These are phyloP conservation scores for Mechanitis messenoides DNA, from an alignment of 2,888 invertebrate genomes.

Conservation along the genomic window DNA sequence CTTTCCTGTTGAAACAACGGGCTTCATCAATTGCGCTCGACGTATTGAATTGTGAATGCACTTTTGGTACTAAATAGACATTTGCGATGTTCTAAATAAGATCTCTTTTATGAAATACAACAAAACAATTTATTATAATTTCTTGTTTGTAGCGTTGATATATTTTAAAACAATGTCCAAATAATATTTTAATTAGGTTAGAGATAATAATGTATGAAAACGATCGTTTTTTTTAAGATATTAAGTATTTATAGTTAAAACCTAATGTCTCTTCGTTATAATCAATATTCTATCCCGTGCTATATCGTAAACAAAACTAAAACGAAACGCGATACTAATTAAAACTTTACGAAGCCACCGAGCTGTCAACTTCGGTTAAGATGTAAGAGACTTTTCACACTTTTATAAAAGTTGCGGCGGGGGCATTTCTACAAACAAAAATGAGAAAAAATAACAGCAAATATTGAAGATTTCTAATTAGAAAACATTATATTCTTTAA, in stretches of 20 bases:
- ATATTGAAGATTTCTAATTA: neutral
- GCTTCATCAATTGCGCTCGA: conserved; percentile 22
- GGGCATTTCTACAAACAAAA: neutral
- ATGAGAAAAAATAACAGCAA: neutral
- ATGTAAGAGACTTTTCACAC: conserved; percentile 7
- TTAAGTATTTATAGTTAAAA: too few species aligned
- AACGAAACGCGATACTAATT: conserved; percentile 43
- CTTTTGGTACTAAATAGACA: conserved; percentile 12
- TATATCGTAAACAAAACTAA: conserved; percentile 27
- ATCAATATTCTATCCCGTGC: conserved; percentile 7
- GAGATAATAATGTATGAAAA: too few species aligned
- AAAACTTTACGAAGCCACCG: conserved; percentile 36
- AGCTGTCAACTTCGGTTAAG: conserved; percentile 25
- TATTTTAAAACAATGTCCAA: too few species aligned
- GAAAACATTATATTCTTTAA: too few species aligned
- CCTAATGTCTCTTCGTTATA: neutral
- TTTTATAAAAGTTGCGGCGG: conserved; percentile 1
- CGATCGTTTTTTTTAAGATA: too few species aligned
- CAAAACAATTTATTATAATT: too few species aligned
- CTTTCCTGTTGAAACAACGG: conserved; percentile 20
- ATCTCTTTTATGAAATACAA: too few species aligned
- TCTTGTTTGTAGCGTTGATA: too few species aligned
- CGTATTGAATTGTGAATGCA: conserved; percentile 14
- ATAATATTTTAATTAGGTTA: too few species aligned
- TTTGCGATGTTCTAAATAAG: too few species aligned